Evolutionary conservation across 2,113 vertebrate species (phyloP).

Genomic region (Nyctibius bracteatus): DNA sequence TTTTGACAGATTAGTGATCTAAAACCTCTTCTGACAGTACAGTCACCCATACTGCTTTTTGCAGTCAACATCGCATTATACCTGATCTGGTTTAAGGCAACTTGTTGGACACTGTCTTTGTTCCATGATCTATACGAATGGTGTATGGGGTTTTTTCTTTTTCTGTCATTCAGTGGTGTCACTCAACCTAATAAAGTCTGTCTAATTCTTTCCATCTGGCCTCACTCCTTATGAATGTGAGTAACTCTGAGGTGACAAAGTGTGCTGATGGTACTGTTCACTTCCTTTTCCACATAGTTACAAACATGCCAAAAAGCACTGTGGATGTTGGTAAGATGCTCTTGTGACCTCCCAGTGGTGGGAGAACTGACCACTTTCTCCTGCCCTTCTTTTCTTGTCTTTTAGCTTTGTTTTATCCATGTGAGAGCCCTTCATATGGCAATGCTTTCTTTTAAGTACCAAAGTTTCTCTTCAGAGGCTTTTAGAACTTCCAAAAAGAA

Average conservation of each 20-base stretch:
- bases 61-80: not conserved
- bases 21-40: not conserved
- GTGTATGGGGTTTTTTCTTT: not conserved
- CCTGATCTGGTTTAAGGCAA: not conserved
- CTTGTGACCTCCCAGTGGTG: not conserved
- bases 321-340: not conserved
- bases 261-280: not conserved
- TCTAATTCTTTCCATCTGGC: not conserved
- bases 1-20: not conserved
- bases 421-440: not conserved
- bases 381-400: not conserved
- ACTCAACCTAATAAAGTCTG: not conserved
- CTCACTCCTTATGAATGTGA: accelerated
- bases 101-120: not conserved
- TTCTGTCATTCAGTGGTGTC: not conserved
- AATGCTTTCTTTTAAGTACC: not conserved
- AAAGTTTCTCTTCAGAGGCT: not conserved
- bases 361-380: not conserved
- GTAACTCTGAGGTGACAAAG: not conserved
- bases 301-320: not conserved
- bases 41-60: not conserved
- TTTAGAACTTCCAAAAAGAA: not conserved
- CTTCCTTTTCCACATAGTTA: not conserved
- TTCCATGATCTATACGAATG: not conserved
- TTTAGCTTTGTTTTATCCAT: not conserved